Percentiles rank a stretch among this genome's conserved stretches.
Conservation (phyloP, 2,113 vertebrate genomes). For the Enhydra lutris region DNA sequence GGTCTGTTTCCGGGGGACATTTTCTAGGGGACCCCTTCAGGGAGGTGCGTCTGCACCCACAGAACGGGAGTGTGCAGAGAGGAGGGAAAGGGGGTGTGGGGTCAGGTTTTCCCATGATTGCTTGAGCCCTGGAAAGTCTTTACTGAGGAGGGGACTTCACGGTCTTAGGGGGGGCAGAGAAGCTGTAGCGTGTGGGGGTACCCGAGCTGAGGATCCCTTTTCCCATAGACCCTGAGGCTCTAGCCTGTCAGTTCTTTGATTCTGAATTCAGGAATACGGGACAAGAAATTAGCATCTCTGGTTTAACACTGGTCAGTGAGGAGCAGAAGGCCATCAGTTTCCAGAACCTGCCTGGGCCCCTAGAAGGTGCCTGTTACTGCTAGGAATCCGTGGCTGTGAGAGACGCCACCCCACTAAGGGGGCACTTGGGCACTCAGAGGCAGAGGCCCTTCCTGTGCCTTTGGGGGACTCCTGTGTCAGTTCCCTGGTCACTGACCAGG, state of each 20-base stretch:
- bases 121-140: not conserved
- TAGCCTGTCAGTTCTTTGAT: not conserved
- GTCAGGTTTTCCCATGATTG: not conserved
- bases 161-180: not conserved
- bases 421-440: rapidly evolving
- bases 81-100: not conserved
- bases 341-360: not conserved
- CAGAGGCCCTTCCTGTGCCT: not conserved
- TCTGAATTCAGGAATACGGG: not conserved
- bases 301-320: not conserved
- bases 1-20: not conserved
- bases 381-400: rapidly evolving
- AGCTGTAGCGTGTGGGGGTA: not conserved
- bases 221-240: not conserved
- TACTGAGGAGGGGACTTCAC: not conserved
- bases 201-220: not conserved
- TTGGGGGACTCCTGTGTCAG: not conserved
- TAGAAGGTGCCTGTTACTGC: not conserved
- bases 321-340: not conserved
- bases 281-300: not conserved
- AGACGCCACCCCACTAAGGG: no score
- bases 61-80: no score
- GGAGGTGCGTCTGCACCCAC: not conserved
- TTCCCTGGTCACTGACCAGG: not conserved
- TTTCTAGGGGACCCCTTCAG: not conserved